Evolutionary conservation across 2,888 invertebrate genomes (phyloP).

Genomic region (Drosophila emarginata): DNA sequence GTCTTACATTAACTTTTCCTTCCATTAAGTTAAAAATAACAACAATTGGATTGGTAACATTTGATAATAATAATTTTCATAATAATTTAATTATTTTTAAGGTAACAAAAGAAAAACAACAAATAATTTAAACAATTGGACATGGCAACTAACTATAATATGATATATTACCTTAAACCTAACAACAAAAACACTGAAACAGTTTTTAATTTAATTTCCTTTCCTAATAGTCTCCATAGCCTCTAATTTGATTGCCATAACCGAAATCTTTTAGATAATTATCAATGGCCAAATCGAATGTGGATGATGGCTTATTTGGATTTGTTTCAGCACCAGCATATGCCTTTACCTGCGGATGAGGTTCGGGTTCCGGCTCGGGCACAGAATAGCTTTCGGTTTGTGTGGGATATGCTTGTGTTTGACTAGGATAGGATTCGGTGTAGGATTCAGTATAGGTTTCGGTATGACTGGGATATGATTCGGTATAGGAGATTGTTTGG

Average conservation of each 20-base stretch:
- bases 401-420: conserved; percentile 35
- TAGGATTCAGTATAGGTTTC: conserved; percentile 28
- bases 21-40: background rate
- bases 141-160: background rate
- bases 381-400: conserved; percentile 48
- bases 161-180: conserved; percentile 17
- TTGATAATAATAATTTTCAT: background rate
- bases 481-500: conserved; percentile 30
- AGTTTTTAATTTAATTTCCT: background rate
- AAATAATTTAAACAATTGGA: conserved; percentile 11
- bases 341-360: conserved; percentile 38
- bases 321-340: conserved; percentile 42
- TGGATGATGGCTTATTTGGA: conserved; percentile 51
- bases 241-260: conserved; percentile 63
- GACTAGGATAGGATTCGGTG: conserved; percentile 42
- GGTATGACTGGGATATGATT: conserved; percentile 35
- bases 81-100: conserved; percentile 13
- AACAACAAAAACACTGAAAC: conserved; percentile 21
- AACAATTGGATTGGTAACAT: background rate
- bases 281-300: conserved; percentile 66
- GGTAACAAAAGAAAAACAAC: background rate
- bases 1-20: too few species aligned
- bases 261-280: conserved; percentile 70
- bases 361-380: conserved; percentile 9
- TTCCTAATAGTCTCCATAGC: conserved; percentile 52